Conservation (phyloP, 2,113 vertebrate species). For the Spea multiplicata region DNA sequence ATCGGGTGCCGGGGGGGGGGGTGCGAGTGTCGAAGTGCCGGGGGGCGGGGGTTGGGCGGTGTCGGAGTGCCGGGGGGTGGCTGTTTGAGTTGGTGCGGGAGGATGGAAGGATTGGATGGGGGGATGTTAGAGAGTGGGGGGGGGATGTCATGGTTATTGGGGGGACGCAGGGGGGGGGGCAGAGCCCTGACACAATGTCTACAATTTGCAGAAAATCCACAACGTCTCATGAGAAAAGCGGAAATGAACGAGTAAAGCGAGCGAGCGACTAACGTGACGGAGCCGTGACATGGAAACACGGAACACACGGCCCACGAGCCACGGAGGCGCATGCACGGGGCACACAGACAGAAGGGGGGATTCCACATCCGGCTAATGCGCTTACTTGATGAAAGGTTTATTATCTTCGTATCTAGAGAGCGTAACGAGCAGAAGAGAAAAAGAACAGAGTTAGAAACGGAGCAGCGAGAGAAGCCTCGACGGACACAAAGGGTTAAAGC, state of each 20-base stretch:
- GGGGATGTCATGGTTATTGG: too few species aligned
- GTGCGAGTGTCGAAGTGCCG: too few species aligned
- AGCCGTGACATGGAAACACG: slow-evolving; percentile 4
- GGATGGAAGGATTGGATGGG: too few species aligned
- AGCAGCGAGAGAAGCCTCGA: slow-evolving; percentile 72
- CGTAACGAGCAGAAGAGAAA: slow-evolving; percentile 98
- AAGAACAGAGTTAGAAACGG: slow-evolving; percentile 89
- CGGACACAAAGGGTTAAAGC: slow-evolving; percentile 70
- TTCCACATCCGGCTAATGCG: slow-evolving; percentile 88
- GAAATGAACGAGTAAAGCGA: slow-evolving; percentile 56
- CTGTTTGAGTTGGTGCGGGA: too few species aligned
- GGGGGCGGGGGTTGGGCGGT: too few species aligned
- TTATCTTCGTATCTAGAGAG: slow-evolving; percentile 99
- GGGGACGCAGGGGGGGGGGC: background rate
- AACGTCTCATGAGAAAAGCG: slow-evolving; percentile 53
- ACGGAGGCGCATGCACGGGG: slow-evolving; percentile 63
- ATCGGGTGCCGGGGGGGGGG: too few species aligned
- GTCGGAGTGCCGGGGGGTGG: too few species aligned
- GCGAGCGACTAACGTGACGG: background rate
- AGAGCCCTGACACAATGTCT: background rate
- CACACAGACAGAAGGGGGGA: slow-evolving; percentile 63
- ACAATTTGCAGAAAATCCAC: background rate
- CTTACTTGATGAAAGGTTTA: slow-evolving; percentile 99
- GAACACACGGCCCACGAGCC: background rate
- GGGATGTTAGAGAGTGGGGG: too few species aligned